A percentile compares a stretch with the other conserved stretches of the same genome.
Conservation (phyloP, 2,113 vertebrate genomes). For the Elaphurus davidianus region DNA sequence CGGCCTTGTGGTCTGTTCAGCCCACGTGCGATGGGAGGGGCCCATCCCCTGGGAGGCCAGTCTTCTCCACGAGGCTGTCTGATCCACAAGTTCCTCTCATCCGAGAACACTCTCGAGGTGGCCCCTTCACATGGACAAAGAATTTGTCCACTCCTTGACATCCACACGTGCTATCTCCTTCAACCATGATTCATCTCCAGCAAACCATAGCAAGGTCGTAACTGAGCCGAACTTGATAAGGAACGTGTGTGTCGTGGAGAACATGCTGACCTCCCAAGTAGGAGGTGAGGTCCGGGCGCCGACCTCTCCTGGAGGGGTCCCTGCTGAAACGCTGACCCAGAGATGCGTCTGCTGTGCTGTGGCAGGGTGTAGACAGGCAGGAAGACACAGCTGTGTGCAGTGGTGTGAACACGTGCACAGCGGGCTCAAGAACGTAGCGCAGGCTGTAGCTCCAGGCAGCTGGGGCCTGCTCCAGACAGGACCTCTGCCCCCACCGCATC, state of each 20-base stretch:
- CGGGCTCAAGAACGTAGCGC: accelerated
- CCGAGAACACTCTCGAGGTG: not conserved
- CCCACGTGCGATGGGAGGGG: accelerated
- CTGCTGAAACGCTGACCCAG: not conserved
- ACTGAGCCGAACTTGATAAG: accelerated
- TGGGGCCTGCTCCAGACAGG: too few species aligned
- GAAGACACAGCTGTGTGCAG: not conserved
- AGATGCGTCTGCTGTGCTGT: too few species aligned
- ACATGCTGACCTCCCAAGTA: accelerated
- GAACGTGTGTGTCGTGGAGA: accelerated
- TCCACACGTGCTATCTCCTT: accelerated
- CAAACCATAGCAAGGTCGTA: accelerated
- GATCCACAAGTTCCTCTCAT: accelerated
- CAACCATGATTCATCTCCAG: accelerated
- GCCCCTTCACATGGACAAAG: not conserved
- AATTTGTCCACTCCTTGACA: not conserved
- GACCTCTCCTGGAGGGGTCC: not conserved
- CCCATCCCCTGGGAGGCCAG: not conserved
- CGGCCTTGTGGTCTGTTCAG: not conserved
- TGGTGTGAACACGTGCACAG: accelerated
- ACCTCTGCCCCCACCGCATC: too few species aligned
- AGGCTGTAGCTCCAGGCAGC: accelerated
- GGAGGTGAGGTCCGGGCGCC: not conserved
- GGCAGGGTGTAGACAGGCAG: not conserved
- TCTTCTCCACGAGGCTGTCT: accelerated